A percentile compares a stretch with the other conserved stretches of the same genome.
Conservation (phyloP, 1,140 invertebrate genomes). For the Drosophila athabasca region DNA sequence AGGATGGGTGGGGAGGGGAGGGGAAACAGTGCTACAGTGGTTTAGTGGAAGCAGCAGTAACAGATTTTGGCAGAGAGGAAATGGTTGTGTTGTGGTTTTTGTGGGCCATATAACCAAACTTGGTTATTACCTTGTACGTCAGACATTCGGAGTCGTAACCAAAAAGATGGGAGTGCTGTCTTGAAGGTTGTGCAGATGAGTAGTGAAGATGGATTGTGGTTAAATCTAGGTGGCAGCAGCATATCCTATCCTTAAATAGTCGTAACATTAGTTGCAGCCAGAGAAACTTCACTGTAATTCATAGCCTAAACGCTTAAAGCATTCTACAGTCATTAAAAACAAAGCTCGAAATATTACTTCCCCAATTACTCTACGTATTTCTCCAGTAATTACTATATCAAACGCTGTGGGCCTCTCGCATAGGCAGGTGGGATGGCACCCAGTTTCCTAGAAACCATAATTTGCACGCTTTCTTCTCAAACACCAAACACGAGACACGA, state of each 20-base stretch:
- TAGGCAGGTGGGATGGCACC: conserved; percentile 26
- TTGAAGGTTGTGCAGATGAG: too few relatives aligned
- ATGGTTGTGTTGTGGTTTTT: conserved; percentile 9
- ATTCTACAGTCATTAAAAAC: neutral
- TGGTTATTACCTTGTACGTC: neutral
- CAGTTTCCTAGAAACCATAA: conserved; percentile 51
- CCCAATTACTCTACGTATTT: neutral
- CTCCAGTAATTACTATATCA: conserved; percentile 30
- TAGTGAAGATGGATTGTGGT: too few relatives aligned
- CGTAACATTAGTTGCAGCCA: too few relatives aligned
- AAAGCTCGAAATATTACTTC: neutral
- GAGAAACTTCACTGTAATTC: too few relatives aligned
- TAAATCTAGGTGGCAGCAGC: too few relatives aligned
- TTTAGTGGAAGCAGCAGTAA: too few relatives aligned
- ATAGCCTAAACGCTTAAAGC: too few relatives aligned
- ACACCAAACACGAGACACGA: conserved; percentile 48
- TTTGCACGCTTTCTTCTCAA: conserved; percentile 80
- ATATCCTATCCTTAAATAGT: too few relatives aligned
- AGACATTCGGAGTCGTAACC: conserved; percentile 8
- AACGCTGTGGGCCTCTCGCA: neutral
- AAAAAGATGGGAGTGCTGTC: neutral
- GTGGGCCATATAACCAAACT: neutral
- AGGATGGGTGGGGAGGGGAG: neutral
- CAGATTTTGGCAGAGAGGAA: conserved; percentile 11
- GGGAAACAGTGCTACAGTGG: conserved; percentile 16